Base-by-base conservation (phyloP, 1,140 invertebrate species). In the Condylostylus longicornis region DNA sequence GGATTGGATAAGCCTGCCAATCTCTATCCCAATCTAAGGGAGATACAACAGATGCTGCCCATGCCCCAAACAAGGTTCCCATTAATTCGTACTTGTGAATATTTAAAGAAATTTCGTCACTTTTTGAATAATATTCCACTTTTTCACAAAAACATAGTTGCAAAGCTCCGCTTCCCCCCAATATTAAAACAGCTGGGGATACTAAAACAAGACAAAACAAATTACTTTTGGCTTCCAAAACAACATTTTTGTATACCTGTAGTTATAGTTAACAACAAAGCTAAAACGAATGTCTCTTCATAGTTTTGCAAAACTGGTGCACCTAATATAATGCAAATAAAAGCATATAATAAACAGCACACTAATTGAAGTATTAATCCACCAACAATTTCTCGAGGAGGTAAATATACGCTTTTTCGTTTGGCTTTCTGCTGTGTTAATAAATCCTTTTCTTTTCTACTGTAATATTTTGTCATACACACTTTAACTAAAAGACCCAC, bases 1-100 rank as follows among this genome's bases (percentile, higher is more conserved):
- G 74, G 51, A 78, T 70, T 13, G 77, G 77, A 72, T 77, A 79
- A 12, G 48, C 54, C 58, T 77, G 82, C 83, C 83, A 88, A 18
- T 78, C 75, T 39, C 77, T 63, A 51, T 86, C 80, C 84, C 84
- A 88, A 54, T 88, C 84, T 5, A 88, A 54, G 20, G 84, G 83
- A 23, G 86, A 79, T 5, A 80, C 74, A 45, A 80, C 68, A 27
- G 80, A 77, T 13, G 82, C 81, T 14, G 78, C 48, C 81, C 82
- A 87, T 14, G 79, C 71, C 15, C 82, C 82, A 15, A 82, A 37
- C n/a, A 85, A 46, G 22, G 72, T 68, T 9, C 57, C 51, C 31
- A 67, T 54, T 17, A 71, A 62, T 45, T 68, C 68, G 18, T 63
- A 62, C 33, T 64, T 65, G 3, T 71, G 53, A 7, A 60, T 38